Evolutionary conservation across 2,888 invertebrate species (phyloP).

Genomic region (Aporophyla nigra): DNA sequence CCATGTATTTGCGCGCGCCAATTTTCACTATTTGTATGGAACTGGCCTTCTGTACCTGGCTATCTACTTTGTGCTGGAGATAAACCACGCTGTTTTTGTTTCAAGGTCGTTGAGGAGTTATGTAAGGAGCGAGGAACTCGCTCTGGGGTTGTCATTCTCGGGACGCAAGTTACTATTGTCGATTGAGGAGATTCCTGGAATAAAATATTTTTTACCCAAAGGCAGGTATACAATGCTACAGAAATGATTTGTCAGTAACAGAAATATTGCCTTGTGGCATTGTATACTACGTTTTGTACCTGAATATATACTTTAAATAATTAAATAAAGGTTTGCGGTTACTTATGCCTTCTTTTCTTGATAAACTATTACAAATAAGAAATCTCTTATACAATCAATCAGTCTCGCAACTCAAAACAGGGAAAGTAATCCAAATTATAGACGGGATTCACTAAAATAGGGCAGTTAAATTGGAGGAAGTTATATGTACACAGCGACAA

Average conservation of each 20-base stretch:
- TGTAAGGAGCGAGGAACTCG: conserved; percentile 35
- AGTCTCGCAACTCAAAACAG: not conserved
- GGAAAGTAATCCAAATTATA: not conserved
- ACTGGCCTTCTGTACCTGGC: not conserved
- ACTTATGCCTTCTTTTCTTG: not conserved
- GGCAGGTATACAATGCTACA: too few species aligned
- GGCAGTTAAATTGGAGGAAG: not conserved
- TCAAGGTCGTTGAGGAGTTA: conserved; percentile 54
- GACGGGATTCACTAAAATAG: not conserved
- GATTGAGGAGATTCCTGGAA: conserved; percentile 19
- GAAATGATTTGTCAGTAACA: too few species aligned
- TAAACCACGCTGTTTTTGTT: conserved; percentile 55
- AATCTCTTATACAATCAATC: not conserved
- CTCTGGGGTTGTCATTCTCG: conserved; percentile 11
- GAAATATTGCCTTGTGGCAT: too few species aligned
- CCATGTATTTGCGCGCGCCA: too few species aligned
- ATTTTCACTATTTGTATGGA: not conserved
- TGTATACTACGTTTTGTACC: not conserved
- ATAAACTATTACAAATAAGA: not conserved
- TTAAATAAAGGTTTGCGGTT: not conserved
- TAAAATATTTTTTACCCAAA: not conserved
- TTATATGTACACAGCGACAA: not conserved
- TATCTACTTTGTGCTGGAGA: conserved; percentile 20
- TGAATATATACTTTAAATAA: not conserved
- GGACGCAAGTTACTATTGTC: conserved; percentile 26